phyloP scores from a whole-genome alignment of 2,888 invertebrate species.

The Thyatira batis region DNA sequence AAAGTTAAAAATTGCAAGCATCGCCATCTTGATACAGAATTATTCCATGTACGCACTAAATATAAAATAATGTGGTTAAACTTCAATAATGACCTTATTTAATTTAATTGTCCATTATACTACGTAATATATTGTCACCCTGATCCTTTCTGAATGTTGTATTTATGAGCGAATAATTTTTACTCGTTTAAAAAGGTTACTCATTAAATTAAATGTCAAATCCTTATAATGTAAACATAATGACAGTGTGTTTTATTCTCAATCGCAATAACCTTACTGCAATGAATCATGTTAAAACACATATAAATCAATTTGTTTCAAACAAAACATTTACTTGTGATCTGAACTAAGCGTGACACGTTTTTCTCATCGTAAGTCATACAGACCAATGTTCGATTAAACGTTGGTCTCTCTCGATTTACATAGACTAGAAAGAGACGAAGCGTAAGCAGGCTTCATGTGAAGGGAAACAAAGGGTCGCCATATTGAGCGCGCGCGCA shows the following conservation, averaged over 20 bases:
- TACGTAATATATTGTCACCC: too few relatives aligned
- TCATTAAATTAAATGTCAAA: background rate
- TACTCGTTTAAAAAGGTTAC: background rate
- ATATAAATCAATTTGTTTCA: background rate
- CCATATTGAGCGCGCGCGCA: constrained; percentile 30
- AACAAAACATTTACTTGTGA: background rate
- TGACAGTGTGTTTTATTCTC: background rate
- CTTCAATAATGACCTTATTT: background rate
- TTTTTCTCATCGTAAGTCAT: background rate
- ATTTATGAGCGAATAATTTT: background rate
- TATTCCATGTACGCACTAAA: background rate
- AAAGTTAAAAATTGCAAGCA: too few relatives aligned
- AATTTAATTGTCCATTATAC: too few relatives aligned
- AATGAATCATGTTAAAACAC: background rate
- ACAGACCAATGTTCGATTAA: constrained; percentile 1
- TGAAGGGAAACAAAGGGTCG: constrained; percentile 26
- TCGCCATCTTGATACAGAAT: background rate
- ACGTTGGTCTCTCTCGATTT: background rate
- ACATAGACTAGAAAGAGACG: background rate
- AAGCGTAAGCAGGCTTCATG: background rate
- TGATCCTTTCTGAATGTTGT: too few relatives aligned
- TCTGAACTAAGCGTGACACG: background rate
- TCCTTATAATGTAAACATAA: background rate
- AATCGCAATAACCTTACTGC: background rate
- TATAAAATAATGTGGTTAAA: background rate